A percentile compares a stretch with the other conserved stretches of the same genome.
phyloP scores from a whole-genome alignment of 2,888 invertebrate species.

The Lithophane semibrunnea region DNA sequence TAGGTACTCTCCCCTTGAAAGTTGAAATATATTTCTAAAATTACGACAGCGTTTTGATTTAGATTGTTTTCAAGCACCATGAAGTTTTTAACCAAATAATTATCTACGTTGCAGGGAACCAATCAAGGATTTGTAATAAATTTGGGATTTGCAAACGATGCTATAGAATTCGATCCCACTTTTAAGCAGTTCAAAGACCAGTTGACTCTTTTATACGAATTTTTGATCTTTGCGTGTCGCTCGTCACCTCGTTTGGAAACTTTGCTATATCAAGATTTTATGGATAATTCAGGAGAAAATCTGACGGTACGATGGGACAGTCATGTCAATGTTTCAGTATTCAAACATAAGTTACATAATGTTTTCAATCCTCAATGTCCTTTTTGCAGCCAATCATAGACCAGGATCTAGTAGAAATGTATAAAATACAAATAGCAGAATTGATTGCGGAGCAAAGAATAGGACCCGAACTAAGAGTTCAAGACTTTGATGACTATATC shows the following conservation, averaged over 20 bases:
- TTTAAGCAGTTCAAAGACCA: constrained; percentile 94
- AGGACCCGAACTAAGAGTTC: constrained; percentile 93
- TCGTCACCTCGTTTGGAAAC: constrained; percentile 95
- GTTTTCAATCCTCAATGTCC: neutral
- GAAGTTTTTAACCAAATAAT: neutral
- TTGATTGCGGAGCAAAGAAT: constrained; percentile 93
- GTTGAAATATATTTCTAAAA: neutral
- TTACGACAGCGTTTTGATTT: neutral
- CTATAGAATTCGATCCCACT: constrained; percentile 93
- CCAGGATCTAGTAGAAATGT: constrained; percentile 91
- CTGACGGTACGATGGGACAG: constrained; percentile 74
- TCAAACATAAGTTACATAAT: neutral
- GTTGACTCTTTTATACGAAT: constrained; percentile 93
- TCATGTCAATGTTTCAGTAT: neutral
- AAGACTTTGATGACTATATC: constrained; percentile 95
- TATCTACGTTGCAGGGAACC: constrained; percentile 85
- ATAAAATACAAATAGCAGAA: constrained; percentile 91
- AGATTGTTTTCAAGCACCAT: neutral
- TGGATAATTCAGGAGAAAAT: constrained; percentile 68
- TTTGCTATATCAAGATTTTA: constrained; percentile 93
- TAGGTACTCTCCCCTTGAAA: neutral
- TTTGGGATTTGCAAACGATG: constrained; percentile 90
- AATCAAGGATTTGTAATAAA: constrained; percentile 93
- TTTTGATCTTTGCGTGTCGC: constrained; percentile 93
- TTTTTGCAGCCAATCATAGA: constrained; percentile 93